Evolutionary conservation across 2,113 vertebrate species (phyloP), one percentile per base, ranked within the genome.

Genomic region (Polyodon spathula): DNA sequence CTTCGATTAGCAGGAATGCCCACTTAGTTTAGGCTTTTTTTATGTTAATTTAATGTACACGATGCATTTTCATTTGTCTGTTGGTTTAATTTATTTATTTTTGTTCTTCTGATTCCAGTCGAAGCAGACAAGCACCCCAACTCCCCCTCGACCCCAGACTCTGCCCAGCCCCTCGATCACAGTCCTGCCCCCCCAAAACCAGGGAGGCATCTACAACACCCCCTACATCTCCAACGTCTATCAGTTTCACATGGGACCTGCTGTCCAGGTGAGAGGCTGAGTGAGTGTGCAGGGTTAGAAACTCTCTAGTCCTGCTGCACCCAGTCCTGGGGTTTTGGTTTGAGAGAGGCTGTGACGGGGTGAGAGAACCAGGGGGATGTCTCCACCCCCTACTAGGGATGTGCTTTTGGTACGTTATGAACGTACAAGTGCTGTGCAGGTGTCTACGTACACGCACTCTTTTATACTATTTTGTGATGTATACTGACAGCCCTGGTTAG

Each of bases 111-210:
- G 11, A 1, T 41, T 15, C 0, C 51, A 84, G 83, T 79, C 81
- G 63, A 85, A 85, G 68, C 77, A 80, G 3, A 82, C 81, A 1
- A 83, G 63, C 76, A 92, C 90, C 40, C 88, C 42, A 73, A 93
- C 83, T 75, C 93, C 78, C 72, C 87, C 79, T 51, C 89, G 56
- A 71, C 92, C 37, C 75, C 89, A 71, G 73, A 90, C 90, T 16
- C 93, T 92, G 27, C 90, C 86, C 37, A 90, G 90, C 65, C 88
- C 86, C 44, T 86, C 92, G 1, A 89, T 93, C 68, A 84, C 92
- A 59, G 84, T 93, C 66, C 88, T 88, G 78, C 86, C 88, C 52
- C 80, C 89, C 4, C 73, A 82, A 0, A 86, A 84, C 52, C 91
- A 93, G 80, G 90, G 85, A 3, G 80, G 80, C 54, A 75, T 85